Evolutionary conservation across 1,140 invertebrate genomes (phyloP).

Genomic region (Drosophila ironensis): DNA sequence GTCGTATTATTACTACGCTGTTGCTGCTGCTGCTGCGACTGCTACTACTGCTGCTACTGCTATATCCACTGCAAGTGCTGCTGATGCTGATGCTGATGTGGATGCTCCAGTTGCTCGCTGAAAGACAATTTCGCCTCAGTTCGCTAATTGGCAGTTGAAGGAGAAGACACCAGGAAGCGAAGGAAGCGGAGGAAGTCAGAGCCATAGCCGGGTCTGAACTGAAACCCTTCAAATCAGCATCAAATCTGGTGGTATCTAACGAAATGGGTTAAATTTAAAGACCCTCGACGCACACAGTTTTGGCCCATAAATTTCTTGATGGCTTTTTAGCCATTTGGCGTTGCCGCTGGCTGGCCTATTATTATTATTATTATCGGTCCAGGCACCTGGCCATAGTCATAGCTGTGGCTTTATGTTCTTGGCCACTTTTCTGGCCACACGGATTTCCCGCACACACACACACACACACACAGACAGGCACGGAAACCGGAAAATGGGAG

Average conservation of each 20-base stretch:
- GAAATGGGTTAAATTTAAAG: slow-evolving; percentile 39
- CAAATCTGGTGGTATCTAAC: slow-evolving; percentile 17
- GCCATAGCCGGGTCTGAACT: no score
- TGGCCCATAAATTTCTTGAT: slow-evolving; percentile 49
- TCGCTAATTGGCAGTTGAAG: slow-evolving; percentile 66
- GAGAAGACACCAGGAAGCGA: neutral
- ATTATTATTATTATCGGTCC: slow-evolving; percentile 51
- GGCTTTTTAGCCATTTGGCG: slow-evolving; percentile 31
- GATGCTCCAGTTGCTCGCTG: slow-evolving; percentile 8
- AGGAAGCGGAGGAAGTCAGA: no score
- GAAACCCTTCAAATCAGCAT: slow-evolving; percentile 30
- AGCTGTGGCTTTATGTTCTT: slow-evolving; percentile 44
- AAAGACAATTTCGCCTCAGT: slow-evolving; percentile 47
- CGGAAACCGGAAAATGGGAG: neutral
- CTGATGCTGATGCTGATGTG: no score
- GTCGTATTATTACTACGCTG: slow-evolving; percentile 58
- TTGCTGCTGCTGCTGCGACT: slow-evolving; percentile 7
- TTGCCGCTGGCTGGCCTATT: slow-evolving; percentile 32
- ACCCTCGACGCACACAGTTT: slow-evolving; percentile 8
- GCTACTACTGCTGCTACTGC: no score
- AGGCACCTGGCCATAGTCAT: slow-evolving; percentile 48
- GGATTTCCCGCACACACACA: slow-evolving; percentile 37
- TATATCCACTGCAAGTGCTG: no score
- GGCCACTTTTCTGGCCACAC: slow-evolving; percentile 60
- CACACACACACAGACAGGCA: no score